Conservation (phyloP, 2,888 invertebrate genomes). For the Calameuta filiformis region DNA sequence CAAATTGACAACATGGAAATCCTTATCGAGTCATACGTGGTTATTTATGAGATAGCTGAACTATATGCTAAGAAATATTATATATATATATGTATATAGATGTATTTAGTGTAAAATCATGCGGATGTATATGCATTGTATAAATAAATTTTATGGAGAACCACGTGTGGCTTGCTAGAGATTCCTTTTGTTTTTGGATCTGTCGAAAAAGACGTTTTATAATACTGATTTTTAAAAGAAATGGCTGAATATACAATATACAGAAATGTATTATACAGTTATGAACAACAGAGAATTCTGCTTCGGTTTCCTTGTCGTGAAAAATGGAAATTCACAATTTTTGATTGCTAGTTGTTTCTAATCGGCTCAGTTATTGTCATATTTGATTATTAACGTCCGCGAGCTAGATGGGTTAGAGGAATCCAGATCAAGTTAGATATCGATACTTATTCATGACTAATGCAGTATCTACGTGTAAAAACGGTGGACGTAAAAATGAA, state of each 20-base stretch:
- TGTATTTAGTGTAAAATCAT: background rate
- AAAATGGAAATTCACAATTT: background rate
- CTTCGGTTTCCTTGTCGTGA: background rate
- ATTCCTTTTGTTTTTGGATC: background rate
- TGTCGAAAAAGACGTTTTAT: background rate
- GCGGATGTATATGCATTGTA: background rate
- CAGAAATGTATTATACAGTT: background rate
- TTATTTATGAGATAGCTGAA: background rate
- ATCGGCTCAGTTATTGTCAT: background rate
- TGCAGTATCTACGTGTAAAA: background rate
- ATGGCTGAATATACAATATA: background rate
- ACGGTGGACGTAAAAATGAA: background rate
- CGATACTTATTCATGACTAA: background rate
- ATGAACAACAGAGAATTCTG: background rate
- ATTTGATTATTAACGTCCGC: background rate
- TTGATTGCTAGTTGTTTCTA: background rate
- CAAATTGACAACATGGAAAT: background rate
- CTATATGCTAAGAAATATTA: too few species aligned
- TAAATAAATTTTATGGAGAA: background rate
- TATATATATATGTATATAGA: background rate
- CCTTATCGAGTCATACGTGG: background rate
- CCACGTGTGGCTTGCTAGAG: background rate
- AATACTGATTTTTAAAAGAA: background rate
- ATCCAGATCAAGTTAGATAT: background rate
- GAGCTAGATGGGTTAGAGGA: background rate